Evolutionary conservation across 2,888 invertebrate species (phyloP), one percentile per base, ranked within the genome.

Genomic region (Drosophila nigricruria): DNA sequence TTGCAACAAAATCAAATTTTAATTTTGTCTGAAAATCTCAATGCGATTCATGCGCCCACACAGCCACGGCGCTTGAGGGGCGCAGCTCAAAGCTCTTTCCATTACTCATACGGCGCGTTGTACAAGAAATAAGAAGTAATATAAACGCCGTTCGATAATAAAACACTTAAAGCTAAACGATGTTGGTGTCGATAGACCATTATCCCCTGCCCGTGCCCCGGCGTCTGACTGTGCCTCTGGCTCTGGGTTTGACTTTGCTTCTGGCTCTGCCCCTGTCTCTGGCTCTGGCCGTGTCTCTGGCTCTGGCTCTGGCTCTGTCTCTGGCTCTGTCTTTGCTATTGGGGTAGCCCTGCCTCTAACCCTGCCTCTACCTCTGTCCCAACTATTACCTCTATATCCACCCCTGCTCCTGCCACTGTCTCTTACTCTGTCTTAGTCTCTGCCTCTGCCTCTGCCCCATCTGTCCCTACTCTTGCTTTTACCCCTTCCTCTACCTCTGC

Each of bases 61-160:
- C 47, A 25, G 36, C 30, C 27, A 14, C 18, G 23, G 5, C 63
- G 25, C 2, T 16, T 0, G 23, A 12, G 36, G 43, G 30, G 32
- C 34, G 43, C 49, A 52, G 5, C 9, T 10, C 23, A 9, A 38
- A 25, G 49, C 40, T 25, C 47, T 53, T 30, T 47, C 23, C 69
- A 69, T 69, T 74, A 61, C 70, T 65, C 61, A 74, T 74, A 65
- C 81, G 82, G 66, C 82, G 57, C 57, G 85, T 69, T 70, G 77
- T 64, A 25, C 38, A 38, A 58, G 16, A 43, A 34, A 34, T n/a
- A 23, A 9, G 40, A 5, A 32, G 25, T 23, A 32, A 32, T 30
- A 30, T 42, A 72, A 58, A 56, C 54, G 18, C 34, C 23, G 65
- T 56, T 71, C 61, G 71, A 47, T 79, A 70, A 74, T 77, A 74